A percentile compares a stretch with the other conserved stretches of the same genome.
Conservation (phyloP, 2,888 invertebrate genomes). For the Ichneumon xanthorius region DNA sequence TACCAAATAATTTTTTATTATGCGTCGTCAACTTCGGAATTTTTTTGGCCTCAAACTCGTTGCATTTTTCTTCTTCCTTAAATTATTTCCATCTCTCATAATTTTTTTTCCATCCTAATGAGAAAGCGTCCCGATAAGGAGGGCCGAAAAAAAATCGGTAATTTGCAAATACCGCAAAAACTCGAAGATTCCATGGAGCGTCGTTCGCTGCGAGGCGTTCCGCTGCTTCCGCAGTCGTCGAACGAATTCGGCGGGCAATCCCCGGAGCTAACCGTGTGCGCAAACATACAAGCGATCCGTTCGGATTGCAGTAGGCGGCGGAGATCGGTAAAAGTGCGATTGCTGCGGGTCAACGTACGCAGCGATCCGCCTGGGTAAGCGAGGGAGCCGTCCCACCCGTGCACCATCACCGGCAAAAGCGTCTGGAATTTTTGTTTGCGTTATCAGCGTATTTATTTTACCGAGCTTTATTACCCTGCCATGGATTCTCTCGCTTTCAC, state of each 20-base stretch:
- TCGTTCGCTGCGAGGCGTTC: neutral
- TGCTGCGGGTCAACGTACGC: constrained; percentile 42
- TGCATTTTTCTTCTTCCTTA: too few species aligned
- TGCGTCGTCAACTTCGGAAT: too few species aligned
- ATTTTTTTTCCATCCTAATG: too few species aligned
- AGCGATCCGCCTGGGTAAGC: constrained; percentile 16
- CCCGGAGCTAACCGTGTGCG: constrained; percentile 25
- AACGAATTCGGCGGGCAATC: constrained; percentile 25
- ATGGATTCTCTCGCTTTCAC: constrained; percentile 23
- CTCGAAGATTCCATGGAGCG: neutral
- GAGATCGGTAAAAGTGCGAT: constrained; percentile 30
- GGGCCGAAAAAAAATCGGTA: too few species aligned
- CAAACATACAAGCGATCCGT: constrained; percentile 47
- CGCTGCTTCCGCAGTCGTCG: constrained; percentile 25
- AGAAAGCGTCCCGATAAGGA: too few species aligned
- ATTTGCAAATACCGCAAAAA: neutral
- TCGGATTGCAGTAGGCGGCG: neutral
- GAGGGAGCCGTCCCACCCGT: neutral
- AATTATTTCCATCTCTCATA: too few species aligned
- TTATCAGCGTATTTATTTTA: constrained; percentile 60
- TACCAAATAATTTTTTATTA: too few species aligned
- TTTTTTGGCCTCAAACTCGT: too few species aligned
- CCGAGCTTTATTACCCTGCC: constrained; percentile 40
- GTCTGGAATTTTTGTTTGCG: constrained; percentile 55
- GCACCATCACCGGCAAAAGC: constrained; percentile 6